Conservation (phyloP, 2,113 vertebrate species). For the Peromyscus polionotus region DNA sequence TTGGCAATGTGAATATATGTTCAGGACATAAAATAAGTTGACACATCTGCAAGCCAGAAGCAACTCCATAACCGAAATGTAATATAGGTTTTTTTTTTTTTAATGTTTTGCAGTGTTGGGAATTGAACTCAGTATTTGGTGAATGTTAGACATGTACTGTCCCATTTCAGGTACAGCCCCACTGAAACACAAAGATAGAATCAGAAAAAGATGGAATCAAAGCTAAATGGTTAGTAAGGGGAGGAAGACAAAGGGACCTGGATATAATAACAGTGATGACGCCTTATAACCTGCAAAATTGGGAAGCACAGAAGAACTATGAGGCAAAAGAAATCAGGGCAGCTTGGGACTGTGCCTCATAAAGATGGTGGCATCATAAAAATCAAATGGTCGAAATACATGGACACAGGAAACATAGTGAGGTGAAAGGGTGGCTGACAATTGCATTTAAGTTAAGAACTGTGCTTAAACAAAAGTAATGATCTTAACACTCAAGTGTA, state of each 20-base stretch:
- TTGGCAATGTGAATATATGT: background rate
- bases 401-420: background rate
- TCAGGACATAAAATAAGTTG: background rate
- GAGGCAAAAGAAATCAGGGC: background rate
- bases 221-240: no score
- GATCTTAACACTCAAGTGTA: background rate
- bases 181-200: background rate
- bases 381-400: background rate
- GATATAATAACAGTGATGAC: background rate
- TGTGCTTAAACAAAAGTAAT: background rate
- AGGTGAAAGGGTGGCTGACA: background rate
- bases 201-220: background rate
- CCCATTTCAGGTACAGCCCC: background rate
- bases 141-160: background rate
- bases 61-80: background rate
- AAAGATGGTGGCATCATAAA: background rate
- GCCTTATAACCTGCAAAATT: background rate
- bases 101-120: background rate
- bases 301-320: background rate
- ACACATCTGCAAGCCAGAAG: background rate
- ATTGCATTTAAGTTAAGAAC: background rate
- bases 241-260: no score
- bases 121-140: background rate
- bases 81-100: background rate
- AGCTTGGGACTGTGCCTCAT: accelerated